Evolutionary conservation across 2,888 invertebrate species (phyloP).

Genomic region (Dicranocentrus wangi): DNA sequence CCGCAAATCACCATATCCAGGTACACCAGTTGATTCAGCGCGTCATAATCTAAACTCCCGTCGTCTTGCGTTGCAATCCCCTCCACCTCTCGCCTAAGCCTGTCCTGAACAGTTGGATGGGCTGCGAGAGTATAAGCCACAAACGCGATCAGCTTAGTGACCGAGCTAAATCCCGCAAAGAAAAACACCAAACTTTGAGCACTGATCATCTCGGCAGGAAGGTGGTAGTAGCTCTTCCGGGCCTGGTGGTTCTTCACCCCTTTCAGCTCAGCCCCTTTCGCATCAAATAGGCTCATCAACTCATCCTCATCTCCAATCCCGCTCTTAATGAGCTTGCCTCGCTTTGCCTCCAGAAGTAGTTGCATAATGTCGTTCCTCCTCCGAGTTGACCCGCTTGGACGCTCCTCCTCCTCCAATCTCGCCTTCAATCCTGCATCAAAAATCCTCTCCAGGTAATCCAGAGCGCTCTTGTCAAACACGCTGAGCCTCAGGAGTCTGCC

Average conservation of each 20-base stretch:
- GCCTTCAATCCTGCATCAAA: too few species aligned
- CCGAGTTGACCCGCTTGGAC: too few species aligned
- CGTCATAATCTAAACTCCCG: conserved; percentile 56
- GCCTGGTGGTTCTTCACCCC: conserved; percentile 16
- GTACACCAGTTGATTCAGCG: conserved; percentile 59
- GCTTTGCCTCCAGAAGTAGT: conserved; percentile 46
- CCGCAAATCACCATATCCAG: conserved; percentile 67
- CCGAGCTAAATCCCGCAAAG: conserved; percentile 50
- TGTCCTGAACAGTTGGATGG: conserved; percentile 63
- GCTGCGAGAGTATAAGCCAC: conserved; percentile 48
- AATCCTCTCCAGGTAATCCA: conserved; percentile 52
- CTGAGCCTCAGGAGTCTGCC: conserved; percentile 48
- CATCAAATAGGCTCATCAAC: conserved; percentile 56
- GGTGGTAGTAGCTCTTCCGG: conserved; percentile 61
- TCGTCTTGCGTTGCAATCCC: conserved; percentile 4
- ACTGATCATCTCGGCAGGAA: too few species aligned
- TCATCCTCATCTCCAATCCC: conserved; percentile 63
- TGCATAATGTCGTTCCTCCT: conserved; percentile 64
- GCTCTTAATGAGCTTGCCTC: too few species aligned
- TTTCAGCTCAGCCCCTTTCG: conserved; percentile 46
- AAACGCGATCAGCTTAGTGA: conserved; percentile 31
- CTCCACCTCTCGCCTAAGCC: conserved; percentile 39
- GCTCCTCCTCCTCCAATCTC: too few species aligned
- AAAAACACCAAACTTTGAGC: conserved; percentile 53
- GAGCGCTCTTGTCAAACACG: conserved; percentile 55